A percentile compares a stretch with the other conserved stretches of the same genome.
These are phyloP conservation scores for Hippoglossus hippoglossus DNA, from an alignment of 2,797 vertebrate genomes.

Conservation along the genomic window DNA sequence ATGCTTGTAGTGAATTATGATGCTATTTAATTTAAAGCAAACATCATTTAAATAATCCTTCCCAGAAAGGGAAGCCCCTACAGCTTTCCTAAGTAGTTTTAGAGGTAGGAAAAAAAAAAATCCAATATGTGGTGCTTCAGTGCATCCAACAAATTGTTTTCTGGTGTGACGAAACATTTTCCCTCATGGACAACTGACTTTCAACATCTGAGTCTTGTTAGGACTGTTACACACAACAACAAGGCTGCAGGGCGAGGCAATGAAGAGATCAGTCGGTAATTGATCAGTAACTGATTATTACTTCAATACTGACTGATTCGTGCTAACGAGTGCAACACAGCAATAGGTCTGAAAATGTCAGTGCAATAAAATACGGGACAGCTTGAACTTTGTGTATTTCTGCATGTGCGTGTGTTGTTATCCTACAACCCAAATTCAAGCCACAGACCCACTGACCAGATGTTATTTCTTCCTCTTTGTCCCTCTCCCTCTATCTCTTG, in stretches of 20 bases:
- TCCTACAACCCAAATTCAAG: constrained; percentile 62
- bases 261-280: constrained; percentile 57
- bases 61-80: constrained; percentile 52
- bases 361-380: constrained; percentile 2
- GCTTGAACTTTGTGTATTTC: constrained; percentile 6
- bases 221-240: constrained; percentile 63
- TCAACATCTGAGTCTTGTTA: constrained; percentile 81
- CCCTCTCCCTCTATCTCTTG: constrained; percentile 24
- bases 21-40: constrained; percentile 23
- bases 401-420: constrained; percentile 38
- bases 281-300: constrained; percentile 63
- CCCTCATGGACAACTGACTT: constrained; percentile 57
- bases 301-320: constrained; percentile 18
- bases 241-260: constrained; percentile 50
- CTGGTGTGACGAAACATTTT: constrained; percentile 77
- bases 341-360: constrained; percentile 7
- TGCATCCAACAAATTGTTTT: constrained; percentile 80
- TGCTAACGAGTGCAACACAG: constrained; percentile 18
- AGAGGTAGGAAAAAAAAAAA: constrained; percentile 30
- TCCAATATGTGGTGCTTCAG: constrained; percentile 53
- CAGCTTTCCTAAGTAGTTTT: constrained; percentile 44
- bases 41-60: constrained; percentile 32
- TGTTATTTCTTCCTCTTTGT: constrained; percentile 50
- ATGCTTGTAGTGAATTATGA: background rate
- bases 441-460: constrained; percentile 65